Base-by-base conservation (phyloP, 2,888 invertebrate species). In the Colletes collaris region DNA sequence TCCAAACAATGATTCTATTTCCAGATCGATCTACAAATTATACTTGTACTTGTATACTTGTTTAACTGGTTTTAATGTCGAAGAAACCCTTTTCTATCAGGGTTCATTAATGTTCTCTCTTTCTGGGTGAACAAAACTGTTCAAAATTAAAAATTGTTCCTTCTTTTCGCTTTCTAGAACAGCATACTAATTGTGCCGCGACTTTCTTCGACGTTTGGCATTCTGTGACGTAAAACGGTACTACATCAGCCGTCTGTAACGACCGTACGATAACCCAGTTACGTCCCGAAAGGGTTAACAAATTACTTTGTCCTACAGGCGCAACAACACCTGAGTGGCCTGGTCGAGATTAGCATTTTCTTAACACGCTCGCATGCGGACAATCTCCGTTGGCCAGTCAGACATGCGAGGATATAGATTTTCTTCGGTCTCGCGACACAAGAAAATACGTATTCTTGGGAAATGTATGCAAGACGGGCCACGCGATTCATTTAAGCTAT, bases 381-480 rank as follows among this genome's bases (percentile, higher is more conserved):
- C 80, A 70, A 88, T 88, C 84, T 86, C 59, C 69, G 69, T 16
- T 73, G 69, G 46, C 69, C 58, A 70, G 77, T 72, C 53, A 65
- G 78, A 76, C 87, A 89, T 84, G 90, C 88, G 70, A 89, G 78
- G 62, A 75, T 90, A 90, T 90, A 83, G 88, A 89, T 90, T 90
- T 89, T 88, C 85, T 73, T 53, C 19, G 37, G 67, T 72, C 52
- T 56, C 46, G 19, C 50, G 37, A 69, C 27, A 58, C 44, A 62
- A 73, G 73, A 56, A 60, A 60, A 40, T 4, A 35, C 7, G 44
- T 66, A 69, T 13, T 19, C 16, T 11, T n/a, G 56, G 35, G 13
- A 13, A 35, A 27, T 10, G 44, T 46, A 46, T 46, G 44, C 44
- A 13, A 13, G 35, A 3, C 3, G 35, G 11, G 27, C 27, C 2